Evolutionary conservation across 2,888 invertebrate genomes (phyloP), one percentile per base, ranked within the genome.

Genomic region (Caenorhabditis doughertyi): DNA sequence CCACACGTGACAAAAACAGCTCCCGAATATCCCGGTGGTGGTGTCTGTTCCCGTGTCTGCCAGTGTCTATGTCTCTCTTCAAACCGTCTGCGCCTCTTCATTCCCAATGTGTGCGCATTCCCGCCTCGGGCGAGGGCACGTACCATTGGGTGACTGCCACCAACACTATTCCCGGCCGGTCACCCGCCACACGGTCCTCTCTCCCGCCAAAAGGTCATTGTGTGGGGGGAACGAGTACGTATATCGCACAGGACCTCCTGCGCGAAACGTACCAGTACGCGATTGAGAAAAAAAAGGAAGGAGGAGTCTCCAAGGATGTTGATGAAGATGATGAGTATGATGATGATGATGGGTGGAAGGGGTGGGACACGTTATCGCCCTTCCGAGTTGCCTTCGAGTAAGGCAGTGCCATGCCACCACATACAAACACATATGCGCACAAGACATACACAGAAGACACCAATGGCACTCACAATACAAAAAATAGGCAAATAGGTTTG

Each of bases 61-160:
- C 56, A 47, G 64, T 65, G 62, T 64, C 55, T 51, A n/a, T 42
- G 16, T 53, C 60, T 23, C 60, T n/a, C 29, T 32, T 21, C 29
- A 18, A 55, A 56, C 68, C 23, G 56, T 58, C 72, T 72, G 49
- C 72, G 72, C 53, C 60, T 72, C 60, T 39, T 21, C 56, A n/a
- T 25, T 29, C 18, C 23, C 21, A 39, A 39, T 42, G 72, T 49
- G 49, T 29, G 58, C 42, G 47, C 27, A 35, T 44, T 55, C 71
- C 67, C 42, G 60, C 13, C 56, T n/a, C 67, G 64, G 74, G 32
- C 42, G 44, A 58, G 65, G 76, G 60, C 51, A 53, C 67, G 76
- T 76, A 76, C 76, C 76, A 76, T 76, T 49, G 58, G 76, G 68
- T 77, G 68, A 32, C 62, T 67, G 58, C 70, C 79, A 55, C 71